Evolutionary conservation across 2,797 vertebrate genomes (phyloP), one percentile per base, ranked within the genome.

Genomic region (Anguilla marmorata): DNA sequence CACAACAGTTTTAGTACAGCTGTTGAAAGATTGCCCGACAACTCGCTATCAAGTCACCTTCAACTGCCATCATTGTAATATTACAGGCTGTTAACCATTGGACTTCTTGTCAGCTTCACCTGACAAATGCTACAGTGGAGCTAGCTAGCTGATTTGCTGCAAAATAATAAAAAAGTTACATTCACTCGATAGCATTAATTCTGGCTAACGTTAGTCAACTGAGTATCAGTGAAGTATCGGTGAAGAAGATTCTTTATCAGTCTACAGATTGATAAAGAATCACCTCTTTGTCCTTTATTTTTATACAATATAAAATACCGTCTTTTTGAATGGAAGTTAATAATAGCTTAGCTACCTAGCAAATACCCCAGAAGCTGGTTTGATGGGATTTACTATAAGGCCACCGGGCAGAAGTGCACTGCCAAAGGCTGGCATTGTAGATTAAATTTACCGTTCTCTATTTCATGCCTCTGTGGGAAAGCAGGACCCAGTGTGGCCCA

Each of bases 341-440:
- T 69, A 27, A n/a, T 27, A 69, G 63, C 63, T 69, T 69, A 69
- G 63, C 63, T 69, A 27, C 63, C 14, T 6, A 9, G 24, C 63
- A 69, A 69, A 27, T 69, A 69, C 63, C 63, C n/a, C n/a, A 69
- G 24, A 69, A n/a, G 63, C 63, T 69, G 24, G 63, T 69, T 69
- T 69, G 24, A 69, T 69, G 63, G 63, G 41, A 6, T 24, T n/a
- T n/a, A 27, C 63, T 69, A 69, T 69, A 69, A 69, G 63, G 24
- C n/a, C 63, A n/a, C 63, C 63, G 24, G n/a, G 63, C 21, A 66
- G 63, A 66, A 66, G 63, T 69, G n/a, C n/a, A n/a, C n/a, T 69
- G 63, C 63, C 63, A 69, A 69, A 27, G 63, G 21, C 63, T n/a
- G 24, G 24, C 24, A 69, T 6, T 69, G n/a, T 63, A 27, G 63